Conservation (phyloP, 2,113 vertebrate species). For the Turdus rufiventris region DNA sequence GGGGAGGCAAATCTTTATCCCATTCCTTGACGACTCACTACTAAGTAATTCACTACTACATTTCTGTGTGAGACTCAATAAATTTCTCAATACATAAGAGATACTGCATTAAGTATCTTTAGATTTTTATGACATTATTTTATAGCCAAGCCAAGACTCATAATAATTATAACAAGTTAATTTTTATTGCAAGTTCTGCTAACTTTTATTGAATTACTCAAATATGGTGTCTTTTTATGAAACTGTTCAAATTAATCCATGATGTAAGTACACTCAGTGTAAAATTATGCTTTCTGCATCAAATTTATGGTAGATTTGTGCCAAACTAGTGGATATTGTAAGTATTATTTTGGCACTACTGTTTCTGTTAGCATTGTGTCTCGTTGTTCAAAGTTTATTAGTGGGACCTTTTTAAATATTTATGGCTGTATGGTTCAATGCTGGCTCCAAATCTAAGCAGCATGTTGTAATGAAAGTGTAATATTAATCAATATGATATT, state of each 20-base stretch:
- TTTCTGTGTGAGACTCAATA: not conserved
- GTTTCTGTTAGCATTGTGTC: not conserved
- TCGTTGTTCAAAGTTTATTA: not conserved
- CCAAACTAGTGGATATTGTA: not conserved
- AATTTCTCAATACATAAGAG: not conserved
- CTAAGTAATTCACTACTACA: not conserved
- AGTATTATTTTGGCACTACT: not conserved
- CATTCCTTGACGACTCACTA: not conserved
- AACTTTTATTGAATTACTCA: not conserved
- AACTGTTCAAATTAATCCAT: not conserved
- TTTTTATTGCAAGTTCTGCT: not conserved
- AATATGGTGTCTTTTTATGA: not conserved
- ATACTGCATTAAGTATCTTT: not conserved
- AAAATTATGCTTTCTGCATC: not conserved
- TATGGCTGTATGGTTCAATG: not conserved
- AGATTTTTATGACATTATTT: not conserved
- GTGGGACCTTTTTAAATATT: not conserved
- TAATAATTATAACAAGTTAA: not conserved
- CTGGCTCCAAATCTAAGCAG: not conserved
- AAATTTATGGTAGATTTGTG: not conserved
- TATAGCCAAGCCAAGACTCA: not conserved
- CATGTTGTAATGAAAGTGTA: not conserved
- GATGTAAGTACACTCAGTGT: not conserved
- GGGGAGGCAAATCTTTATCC: not conserved
- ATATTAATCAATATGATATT: not conserved